phyloP scores from a whole-genome alignment of 2,113 vertebrate species.

The Takifugu bimaculatus region DNA sequence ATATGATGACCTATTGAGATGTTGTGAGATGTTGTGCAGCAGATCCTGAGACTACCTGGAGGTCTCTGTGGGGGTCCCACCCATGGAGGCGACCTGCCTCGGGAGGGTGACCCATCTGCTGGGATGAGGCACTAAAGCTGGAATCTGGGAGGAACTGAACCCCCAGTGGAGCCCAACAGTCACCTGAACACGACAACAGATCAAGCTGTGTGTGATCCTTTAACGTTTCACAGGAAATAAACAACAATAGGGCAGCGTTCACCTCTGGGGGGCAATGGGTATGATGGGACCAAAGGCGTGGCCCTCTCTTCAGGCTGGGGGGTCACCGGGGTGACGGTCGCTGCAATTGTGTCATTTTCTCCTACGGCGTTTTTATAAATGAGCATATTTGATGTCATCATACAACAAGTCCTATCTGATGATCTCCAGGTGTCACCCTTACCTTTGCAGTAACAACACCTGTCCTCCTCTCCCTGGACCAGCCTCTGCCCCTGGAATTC shows the following conservation, averaged over 20 bases:
- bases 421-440: neutral
- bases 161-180: slow-evolving; percentile 80
- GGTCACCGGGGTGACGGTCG: slow-evolving; percentile 49
- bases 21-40: neutral
- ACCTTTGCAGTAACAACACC: slow-evolving; percentile 79
- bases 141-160: slow-evolving; percentile 67
- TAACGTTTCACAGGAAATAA: neutral
- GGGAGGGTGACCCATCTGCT: slow-evolving; percentile 64
- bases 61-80: slow-evolving; percentile 35
- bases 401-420: neutral
- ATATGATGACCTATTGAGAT: neutral
- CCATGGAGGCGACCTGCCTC: slow-evolving; percentile 60
- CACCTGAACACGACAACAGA: slow-evolving; percentile 55
- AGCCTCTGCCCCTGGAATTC: slow-evolving; percentile 73
- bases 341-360: slow-evolving; percentile 34
- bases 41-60: slow-evolving; percentile 48
- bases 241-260: slow-evolving; percentile 18
- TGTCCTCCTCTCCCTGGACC: slow-evolving; percentile 67
- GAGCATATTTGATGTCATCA: neutral
- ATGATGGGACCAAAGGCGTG: slow-evolving; percentile 69
- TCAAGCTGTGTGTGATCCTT: neutral
- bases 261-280: slow-evolving; percentile 79
- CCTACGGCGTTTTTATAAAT: slow-evolving; percentile 24
- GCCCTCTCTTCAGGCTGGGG: slow-evolving; percentile 41
- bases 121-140: slow-evolving; percentile 71